phyloP scores from a whole-genome alignment of 2,888 invertebrate genomes.

The Andricus curvator region DNA sequence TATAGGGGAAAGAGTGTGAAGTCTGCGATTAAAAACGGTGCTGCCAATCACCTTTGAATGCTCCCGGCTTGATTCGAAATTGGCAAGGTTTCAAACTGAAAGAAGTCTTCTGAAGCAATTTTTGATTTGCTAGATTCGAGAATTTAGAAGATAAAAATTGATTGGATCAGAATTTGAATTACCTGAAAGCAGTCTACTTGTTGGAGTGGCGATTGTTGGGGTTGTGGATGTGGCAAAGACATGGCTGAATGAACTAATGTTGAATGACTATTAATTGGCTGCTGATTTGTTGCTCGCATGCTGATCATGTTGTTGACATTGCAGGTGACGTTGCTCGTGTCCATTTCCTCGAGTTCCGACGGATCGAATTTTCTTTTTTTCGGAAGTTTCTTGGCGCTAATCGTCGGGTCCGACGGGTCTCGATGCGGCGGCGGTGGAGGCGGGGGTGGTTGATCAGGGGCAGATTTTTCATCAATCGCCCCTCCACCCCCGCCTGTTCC shows the following conservation, averaged over 20 bases:
- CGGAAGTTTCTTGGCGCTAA: constrained; percentile 86
- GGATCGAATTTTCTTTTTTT: constrained; percentile 95
- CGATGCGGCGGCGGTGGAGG: constrained; percentile 82
- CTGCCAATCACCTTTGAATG: too few relatives aligned
- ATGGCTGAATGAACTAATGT: constrained; percentile 64
- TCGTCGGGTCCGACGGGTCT: constrained; percentile 75
- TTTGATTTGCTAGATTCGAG: too few relatives aligned
- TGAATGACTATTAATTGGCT: constrained; percentile 63
- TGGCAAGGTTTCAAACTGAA: too few relatives aligned
- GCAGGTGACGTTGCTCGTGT: constrained; percentile 74
- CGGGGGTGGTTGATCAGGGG: constrained; percentile 72
- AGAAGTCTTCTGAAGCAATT: not conserved
- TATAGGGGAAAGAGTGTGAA: too few relatives aligned
- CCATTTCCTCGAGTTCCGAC: constrained; percentile 87
- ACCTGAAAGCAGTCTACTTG: constrained; percentile 72
- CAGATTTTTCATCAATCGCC: constrained; percentile 72
- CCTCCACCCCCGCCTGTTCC: constrained; percentile 72
- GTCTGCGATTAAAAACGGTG: not conserved
- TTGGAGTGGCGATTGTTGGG: constrained; percentile 68
- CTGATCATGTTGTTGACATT: constrained; percentile 78
- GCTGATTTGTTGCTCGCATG: constrained; percentile 62
- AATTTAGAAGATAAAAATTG: not conserved
- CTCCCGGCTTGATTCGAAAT: too few relatives aligned
- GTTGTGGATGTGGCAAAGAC: constrained; percentile 56
- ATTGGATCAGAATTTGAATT: not conserved